Percentiles rank a stretch among this genome's conserved stretches.
Conservation (phyloP, 2,888 invertebrate genomes). For the Panorpa germanica region DNA sequence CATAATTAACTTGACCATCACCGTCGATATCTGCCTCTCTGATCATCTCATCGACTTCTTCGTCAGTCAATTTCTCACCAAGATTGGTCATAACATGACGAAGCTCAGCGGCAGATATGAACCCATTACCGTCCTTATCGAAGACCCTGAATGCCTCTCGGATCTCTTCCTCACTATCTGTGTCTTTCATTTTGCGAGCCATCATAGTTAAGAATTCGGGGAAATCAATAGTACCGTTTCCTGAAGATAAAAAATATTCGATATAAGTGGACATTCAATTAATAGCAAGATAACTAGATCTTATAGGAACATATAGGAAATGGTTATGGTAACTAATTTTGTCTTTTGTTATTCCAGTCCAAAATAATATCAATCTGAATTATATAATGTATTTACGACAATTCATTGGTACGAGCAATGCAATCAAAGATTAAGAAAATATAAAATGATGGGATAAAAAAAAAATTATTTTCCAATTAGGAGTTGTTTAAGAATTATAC, state of each 20-base stretch:
- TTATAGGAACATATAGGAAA: too few species aligned
- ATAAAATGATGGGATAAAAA: too few species aligned
- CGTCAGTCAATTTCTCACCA: slow-evolving; percentile 97
- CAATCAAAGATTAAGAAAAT: too few species aligned
- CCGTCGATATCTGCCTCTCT: slow-evolving; percentile 97
- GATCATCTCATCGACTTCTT: slow-evolving; percentile 99
- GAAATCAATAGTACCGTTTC: slow-evolving; percentile 99
- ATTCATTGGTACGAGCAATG: too few species aligned
- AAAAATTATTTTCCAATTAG: too few species aligned
- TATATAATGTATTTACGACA: too few species aligned
- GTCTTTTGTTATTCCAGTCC: too few species aligned
- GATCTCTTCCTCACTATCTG: slow-evolving; percentile 98
- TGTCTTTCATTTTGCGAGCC: slow-evolving; percentile 99
- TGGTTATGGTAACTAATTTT: too few species aligned
- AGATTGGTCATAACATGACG: slow-evolving; percentile 99
- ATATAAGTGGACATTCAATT: too few species aligned
- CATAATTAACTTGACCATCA: slow-evolving; percentile 97
- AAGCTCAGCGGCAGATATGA: slow-evolving; percentile 94
- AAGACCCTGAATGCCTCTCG: slow-evolving; percentile 98
- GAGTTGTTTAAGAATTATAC: too few species aligned
- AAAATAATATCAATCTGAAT: too few species aligned
- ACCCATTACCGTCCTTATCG: slow-evolving; percentile 99
- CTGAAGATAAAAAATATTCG: slow-evolving; percentile 28
- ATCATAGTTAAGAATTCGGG: slow-evolving; percentile 99
- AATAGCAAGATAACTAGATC: too few species aligned